phyloP scores from a whole-genome alignment of 1,140 invertebrate genomes.

The Drosophila oshimai region DNA sequence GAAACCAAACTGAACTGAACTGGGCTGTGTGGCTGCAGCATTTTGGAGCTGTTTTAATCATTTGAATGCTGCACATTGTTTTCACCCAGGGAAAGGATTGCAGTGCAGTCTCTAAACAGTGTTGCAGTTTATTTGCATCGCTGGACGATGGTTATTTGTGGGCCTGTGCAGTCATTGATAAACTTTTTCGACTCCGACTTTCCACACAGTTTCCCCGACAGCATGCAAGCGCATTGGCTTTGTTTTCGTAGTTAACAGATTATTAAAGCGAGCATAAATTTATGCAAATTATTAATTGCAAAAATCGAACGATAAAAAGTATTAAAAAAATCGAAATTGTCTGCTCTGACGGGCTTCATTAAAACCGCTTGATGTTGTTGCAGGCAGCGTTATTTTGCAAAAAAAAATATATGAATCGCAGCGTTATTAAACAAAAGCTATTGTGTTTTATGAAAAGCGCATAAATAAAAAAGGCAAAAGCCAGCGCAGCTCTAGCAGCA shows the following conservation, averaged over 20 bases:
- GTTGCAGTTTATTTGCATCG: conserved; percentile 67
- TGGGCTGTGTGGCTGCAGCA: conserved; percentile 55
- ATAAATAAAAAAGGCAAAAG: conserved; percentile 77
- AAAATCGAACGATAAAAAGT: conserved; percentile 26
- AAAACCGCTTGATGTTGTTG: conserved; percentile 53
- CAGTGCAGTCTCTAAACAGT: conserved; percentile 55
- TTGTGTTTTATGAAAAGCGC: conserved; percentile 79
- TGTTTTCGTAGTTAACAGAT: conserved; percentile 66
- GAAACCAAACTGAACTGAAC: conserved; percentile 3
- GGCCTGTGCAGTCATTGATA: conserved; percentile 63
- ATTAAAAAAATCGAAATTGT: conserved; percentile 60
- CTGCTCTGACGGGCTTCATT: conserved; percentile 58
- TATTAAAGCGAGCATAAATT: conserved; percentile 77
- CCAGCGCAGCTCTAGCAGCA: conserved; percentile 50
- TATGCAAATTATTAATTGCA: conserved; percentile 73
- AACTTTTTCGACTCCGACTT: conserved; percentile 40
- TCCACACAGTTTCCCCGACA: conserved; percentile 18
- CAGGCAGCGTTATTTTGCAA: conserved; percentile 13
- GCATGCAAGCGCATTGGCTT: conserved; percentile 38
- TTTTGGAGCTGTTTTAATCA: conserved; percentile 76
- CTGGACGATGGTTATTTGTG: conserved; percentile 39
- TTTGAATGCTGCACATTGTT: conserved; percentile 79
- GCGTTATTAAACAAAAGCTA: conserved; percentile 80
- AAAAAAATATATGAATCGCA: conserved; percentile 67
- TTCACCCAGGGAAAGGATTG: conserved; percentile 14